Evolutionary conservation across 2,797 vertebrate genomes (phyloP).

Genomic region (Melanotaenia boesemani): DNA sequence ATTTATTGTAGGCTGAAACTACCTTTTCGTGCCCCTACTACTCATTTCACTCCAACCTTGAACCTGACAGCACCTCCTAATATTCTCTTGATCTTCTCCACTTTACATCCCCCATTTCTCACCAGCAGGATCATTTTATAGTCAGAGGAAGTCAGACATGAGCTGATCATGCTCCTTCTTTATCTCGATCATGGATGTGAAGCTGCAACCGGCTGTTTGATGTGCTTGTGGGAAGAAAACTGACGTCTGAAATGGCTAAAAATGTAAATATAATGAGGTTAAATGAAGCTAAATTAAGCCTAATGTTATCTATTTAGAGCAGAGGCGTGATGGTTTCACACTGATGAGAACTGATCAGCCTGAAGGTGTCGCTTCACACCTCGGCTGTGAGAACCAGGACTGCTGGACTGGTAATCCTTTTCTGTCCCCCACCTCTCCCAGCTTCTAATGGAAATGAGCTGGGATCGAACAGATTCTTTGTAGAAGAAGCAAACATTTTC

Average conservation of each 20-base stretch:
- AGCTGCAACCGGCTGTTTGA: background rate
- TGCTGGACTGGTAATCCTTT: constrained; percentile 27
- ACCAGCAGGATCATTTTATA: constrained; percentile 36
- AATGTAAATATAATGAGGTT: constrained; percentile 50
- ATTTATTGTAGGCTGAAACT: background rate
- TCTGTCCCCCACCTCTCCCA: background rate
- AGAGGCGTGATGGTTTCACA: constrained; percentile 79
- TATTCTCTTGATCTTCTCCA: constrained; percentile 23
- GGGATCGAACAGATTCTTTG: background rate
- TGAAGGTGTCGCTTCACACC: constrained; percentile 79
- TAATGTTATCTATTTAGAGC: constrained; percentile 68
- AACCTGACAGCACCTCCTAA: constrained; percentile 43
- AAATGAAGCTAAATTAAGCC: constrained; percentile 77
- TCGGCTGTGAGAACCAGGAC: constrained; percentile 77
- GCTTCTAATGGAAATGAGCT: background rate
- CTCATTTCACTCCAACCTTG: constrained; percentile 51
- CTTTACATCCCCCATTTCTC: constrained; percentile 44
- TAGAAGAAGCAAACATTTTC: background rate
- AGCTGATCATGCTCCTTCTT: background rate
- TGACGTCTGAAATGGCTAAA: background rate
- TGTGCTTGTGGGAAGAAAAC: background rate
- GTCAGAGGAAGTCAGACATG: background rate
- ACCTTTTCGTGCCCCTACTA: background rate
- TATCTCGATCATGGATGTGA: background rate
- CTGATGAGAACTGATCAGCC: constrained; percentile 72